Evolutionary conservation across 2,797 vertebrate species (phyloP).

Genomic region (Sebastes matsubarae): DNA sequence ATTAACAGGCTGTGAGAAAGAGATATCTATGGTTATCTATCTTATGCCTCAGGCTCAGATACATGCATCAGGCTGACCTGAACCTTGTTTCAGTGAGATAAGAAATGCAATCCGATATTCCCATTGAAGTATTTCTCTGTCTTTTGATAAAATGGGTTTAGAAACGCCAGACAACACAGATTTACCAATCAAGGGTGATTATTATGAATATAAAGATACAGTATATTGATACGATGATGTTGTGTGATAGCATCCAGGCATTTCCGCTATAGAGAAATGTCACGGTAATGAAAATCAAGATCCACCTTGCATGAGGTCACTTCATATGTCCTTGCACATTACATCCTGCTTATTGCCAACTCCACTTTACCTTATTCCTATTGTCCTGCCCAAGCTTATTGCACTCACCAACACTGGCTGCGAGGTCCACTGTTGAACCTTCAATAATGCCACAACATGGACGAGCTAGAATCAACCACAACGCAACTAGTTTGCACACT

Average conservation of each 20-base stretch:
- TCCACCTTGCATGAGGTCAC: slow-evolving; percentile 61
- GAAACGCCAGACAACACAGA: slow-evolving; percentile 65
- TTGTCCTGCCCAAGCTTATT: slow-evolving; percentile 30
- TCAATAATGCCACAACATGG: background rate
- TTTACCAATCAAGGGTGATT: background rate
- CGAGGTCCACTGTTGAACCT: slow-evolving; percentile 18
- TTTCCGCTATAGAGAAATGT: slow-evolving; percentile 42
- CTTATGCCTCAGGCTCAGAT: background rate
- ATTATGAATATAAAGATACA: background rate
- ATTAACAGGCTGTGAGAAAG: slow-evolving; percentile 2
- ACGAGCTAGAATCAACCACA: slow-evolving; percentile 4
- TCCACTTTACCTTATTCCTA: slow-evolving; percentile 44
- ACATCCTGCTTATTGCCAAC: slow-evolving; percentile 53
- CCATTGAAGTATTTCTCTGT: background rate
- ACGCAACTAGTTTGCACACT: background rate
- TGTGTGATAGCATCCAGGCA: slow-evolving; percentile 23
- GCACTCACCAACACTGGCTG: slow-evolving; percentile 53
- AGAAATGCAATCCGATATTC: background rate
- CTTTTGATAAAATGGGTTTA: background rate
- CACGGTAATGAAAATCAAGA: slow-evolving; percentile 19
- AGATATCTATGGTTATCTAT: background rate
- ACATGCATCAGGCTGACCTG: background rate
- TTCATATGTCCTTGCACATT: slow-evolving; percentile 55
- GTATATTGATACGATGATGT: background rate
- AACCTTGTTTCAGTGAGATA: slow-evolving; percentile 9